These are phyloP conservation scores for Parnassius glacialis DNA, from an alignment of 2,888 invertebrate species.

Conservation along the genomic window DNA sequence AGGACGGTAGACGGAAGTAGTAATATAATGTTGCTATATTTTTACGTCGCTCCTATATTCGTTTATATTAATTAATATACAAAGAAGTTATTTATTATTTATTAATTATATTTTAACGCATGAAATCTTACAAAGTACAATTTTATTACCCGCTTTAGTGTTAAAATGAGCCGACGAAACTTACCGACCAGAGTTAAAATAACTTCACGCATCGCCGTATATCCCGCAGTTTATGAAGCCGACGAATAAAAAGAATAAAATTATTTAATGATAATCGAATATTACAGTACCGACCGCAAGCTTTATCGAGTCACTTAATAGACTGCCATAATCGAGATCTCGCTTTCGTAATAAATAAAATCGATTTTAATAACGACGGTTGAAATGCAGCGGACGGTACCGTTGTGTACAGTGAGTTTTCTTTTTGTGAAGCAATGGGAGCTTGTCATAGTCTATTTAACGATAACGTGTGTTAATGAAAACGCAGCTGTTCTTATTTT, in stretches of 20 bases:
- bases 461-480: slow-evolving; percentile 10
- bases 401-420: not conserved
- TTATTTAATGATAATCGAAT: slow-evolving; percentile 26
- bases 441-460: slow-evolving; percentile 19
- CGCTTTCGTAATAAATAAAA: slow-evolving; percentile 24
- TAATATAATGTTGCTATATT: no score
- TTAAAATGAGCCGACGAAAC: not conserved
- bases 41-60: no score
- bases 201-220: slow-evolving; percentile 3
- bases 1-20: no score
- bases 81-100: no score
- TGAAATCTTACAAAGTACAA: not conserved
- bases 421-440: not conserved
- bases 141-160: not conserved
- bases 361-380: slow-evolving; percentile 20
- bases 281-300: slow-evolving; percentile 15
- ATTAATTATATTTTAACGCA: no score
- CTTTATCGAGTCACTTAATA: slow-evolving; percentile 24
- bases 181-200: not conserved
- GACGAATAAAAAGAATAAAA: slow-evolving; percentile 22
- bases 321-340: slow-evolving; percentile 20
- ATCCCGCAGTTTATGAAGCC: not conserved
- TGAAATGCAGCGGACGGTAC: not conserved
- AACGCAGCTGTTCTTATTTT: slow-evolving; percentile 10
- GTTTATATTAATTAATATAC: no score